Evolutionary conservation across 2,113 vertebrate genomes (phyloP), one percentile per base, ranked within the genome.

Genomic region (Melanerpes aurifrons): DNA sequence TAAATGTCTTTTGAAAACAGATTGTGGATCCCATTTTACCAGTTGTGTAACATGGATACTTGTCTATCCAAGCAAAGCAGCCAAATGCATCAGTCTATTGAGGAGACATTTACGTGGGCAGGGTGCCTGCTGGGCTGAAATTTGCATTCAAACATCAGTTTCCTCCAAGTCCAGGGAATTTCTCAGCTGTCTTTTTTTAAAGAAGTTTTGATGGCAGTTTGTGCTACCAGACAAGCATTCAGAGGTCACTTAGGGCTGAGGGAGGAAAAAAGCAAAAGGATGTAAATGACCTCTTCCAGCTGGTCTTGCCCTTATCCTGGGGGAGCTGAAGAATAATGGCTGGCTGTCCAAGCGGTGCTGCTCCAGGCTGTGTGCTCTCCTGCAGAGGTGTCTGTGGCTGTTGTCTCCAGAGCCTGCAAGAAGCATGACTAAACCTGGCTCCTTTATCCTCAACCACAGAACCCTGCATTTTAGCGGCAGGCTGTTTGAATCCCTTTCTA

Each of bases 1-100:
- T 91, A 93, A 92, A 78, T 43, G 10, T 80, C 25, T 53, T 93
- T 95, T 86, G 56, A 95, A 93, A 89, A 45, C 29, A 48, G 86
- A 0, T 66, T 90, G 62, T 74, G 24, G 45, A 89, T 92, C 69
- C 13, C 67, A 54, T 92, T 89, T 91, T 80, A 50, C 81, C 61
- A 43, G 82, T 40, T 69, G 29, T 90, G n/a, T 62, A 74, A 80
- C 67, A 56, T 2, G 76, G 63, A 56, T 68, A 59, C 20, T 86
- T 81, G 40, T 24, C 43, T 91, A 82, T 92, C 80, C 94, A 95
- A 94, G 94, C 79, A 94, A 92, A 96, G 70, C 89, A 82, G 48
- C 20, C 31, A 48, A 59, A 47, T 25, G 14, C 45, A 54, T 35
- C 35, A 31, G 24, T 20, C 86, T 50, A 24, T 16, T 91, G 35